Conservation (phyloP, 2,888 invertebrate species). For the Amorpha juglandis region DNA sequence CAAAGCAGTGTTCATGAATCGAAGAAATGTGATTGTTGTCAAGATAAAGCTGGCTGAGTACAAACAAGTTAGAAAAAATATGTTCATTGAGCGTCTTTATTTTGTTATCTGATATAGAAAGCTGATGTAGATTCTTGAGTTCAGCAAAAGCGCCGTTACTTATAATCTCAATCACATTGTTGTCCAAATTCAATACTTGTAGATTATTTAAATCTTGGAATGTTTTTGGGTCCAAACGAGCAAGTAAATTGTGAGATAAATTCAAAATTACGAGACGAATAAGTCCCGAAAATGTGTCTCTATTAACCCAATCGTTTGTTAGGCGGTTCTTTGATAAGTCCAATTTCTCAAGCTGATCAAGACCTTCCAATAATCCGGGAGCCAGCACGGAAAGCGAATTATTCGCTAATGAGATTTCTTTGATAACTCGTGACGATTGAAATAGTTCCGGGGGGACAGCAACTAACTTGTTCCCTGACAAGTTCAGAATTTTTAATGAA, state of each 20-base stretch:
- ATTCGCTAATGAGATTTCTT: conserved; percentile 89
- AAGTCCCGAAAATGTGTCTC: conserved; percentile 90
- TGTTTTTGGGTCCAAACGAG: conserved; percentile 88
- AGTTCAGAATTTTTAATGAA: conserved; percentile 88
- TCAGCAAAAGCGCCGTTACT: conserved; percentile 89
- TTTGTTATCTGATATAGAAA: conserved; percentile 89
- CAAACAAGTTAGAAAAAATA: conserved; percentile 89
- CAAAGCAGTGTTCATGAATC: conserved; percentile 88
- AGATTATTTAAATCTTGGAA: conserved; percentile 90
- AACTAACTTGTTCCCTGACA: conserved; percentile 91
- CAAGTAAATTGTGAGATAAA: conserved; percentile 88
- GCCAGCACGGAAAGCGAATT: conserved; percentile 91
- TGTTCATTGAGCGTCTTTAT: conserved; percentile 87
- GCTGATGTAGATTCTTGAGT: conserved; percentile 89
- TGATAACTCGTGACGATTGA: conserved; percentile 87
- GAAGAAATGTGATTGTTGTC: conserved; percentile 88
- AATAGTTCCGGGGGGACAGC: conserved; percentile 92
- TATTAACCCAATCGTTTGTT: conserved; percentile 89
- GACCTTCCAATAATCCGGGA: conserved; percentile 89
- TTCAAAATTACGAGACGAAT: conserved; percentile 89
- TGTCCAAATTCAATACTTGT: conserved; percentile 89
- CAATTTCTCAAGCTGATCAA: conserved; percentile 89
- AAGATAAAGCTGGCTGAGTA: conserved; percentile 88
- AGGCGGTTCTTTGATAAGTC: conserved; percentile 90
- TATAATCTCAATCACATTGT: conserved; percentile 88